phyloP scores from a whole-genome alignment of 2,113 vertebrate species.

The Ondatra zibethicus region DNA sequence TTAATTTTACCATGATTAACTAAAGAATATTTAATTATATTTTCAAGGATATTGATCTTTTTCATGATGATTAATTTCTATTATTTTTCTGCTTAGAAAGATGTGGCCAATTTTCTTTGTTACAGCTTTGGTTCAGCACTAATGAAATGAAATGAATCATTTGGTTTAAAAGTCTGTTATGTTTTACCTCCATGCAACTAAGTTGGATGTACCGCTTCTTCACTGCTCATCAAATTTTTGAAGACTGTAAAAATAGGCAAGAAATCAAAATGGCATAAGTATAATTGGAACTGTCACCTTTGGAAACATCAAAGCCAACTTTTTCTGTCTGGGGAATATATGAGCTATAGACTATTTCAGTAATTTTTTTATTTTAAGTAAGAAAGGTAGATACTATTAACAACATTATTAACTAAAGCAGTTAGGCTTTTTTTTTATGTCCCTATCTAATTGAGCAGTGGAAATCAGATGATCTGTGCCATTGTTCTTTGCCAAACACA shows the following conservation, averaged over 20 bases:
- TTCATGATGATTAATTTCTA: background rate
- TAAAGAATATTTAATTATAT: slow-evolving; percentile 17
- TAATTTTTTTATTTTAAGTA: background rate
- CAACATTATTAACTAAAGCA: background rate
- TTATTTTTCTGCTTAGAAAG: background rate
- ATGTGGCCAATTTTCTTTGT: background rate
- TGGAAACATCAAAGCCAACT: background rate
- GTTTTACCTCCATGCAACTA: background rate
- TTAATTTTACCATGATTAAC: background rate
- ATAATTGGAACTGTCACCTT: background rate
- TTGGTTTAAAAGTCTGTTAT: background rate
- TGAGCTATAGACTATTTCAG: background rate
- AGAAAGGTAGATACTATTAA: background rate
- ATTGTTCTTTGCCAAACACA: background rate
- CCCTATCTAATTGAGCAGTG: background rate
- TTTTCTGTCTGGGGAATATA: background rate
- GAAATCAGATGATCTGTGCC: background rate
- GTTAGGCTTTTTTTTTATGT: background rate
- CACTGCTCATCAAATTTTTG: background rate
- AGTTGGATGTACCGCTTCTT: background rate
- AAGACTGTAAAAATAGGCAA: background rate
- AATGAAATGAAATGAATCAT: background rate
- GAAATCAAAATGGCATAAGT: slow-evolving; percentile 28
- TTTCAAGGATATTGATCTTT: slow-evolving; percentile 31
- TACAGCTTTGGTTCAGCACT: background rate